A percentile compares a stretch with the other conserved stretches of the same genome.
phyloP scores from a whole-genome alignment of 1,140 invertebrate species.

The Sinella curviseta region DNA sequence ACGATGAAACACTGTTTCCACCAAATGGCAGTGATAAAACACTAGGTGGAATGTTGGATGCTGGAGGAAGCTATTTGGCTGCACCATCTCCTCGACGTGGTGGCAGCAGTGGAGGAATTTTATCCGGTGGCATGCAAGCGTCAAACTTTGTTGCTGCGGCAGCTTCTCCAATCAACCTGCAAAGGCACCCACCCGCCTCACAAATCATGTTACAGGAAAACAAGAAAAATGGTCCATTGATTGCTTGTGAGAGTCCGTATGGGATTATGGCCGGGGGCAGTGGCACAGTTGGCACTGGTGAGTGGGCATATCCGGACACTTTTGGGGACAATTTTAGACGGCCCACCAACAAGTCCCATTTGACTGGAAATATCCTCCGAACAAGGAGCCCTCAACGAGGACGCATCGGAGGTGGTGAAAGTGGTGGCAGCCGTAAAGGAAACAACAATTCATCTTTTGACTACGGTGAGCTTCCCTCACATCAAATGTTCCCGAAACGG shows the following conservation, averaged over 20 bases:
- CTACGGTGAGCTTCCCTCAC: conserved; percentile 47
- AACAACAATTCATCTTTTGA: conserved; percentile 44
- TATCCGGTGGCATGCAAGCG: conserved; percentile 6
- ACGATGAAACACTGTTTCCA: conserved; percentile 26
- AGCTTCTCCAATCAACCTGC: conserved; percentile 47
- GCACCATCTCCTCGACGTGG: conserved; percentile 43
- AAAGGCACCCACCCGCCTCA: conserved; percentile 42
- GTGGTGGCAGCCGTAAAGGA: conserved; percentile 27
- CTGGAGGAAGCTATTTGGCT: conserved; percentile 29
- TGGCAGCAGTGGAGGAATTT: background rate
- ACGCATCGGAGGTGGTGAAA: background rate
- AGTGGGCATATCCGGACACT: conserved; percentile 15
- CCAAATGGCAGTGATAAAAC: background rate
- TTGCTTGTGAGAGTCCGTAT: conserved; percentile 47
- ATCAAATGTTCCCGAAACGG: conserved; percentile 49
- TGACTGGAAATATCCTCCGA: background rate
- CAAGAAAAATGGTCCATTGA: conserved; percentile 45
- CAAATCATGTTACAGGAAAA: conserved; percentile 46
- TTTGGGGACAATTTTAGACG: conserved; percentile 16
- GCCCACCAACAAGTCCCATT: background rate
- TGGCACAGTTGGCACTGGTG: conserved; percentile 1
- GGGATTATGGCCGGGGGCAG: conserved; percentile 26
- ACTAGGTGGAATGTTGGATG: background rate
- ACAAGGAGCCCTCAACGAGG: conserved; percentile 7
- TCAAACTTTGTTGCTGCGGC: conserved; percentile 29